Conservation (phyloP, 2,113 vertebrate species). For the Emydura subglobosa region DNA sequence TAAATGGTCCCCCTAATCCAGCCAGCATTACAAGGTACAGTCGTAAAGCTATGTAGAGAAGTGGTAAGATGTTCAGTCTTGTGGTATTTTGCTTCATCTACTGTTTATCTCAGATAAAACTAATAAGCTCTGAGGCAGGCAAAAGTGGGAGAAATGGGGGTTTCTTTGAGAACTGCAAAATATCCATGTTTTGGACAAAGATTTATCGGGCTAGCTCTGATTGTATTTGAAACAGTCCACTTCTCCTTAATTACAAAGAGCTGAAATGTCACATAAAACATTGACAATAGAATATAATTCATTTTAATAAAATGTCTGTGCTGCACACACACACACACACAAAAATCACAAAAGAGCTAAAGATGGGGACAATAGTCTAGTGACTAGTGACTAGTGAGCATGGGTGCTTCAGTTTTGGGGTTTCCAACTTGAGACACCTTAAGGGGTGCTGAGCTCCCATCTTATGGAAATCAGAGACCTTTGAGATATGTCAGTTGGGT, state of each 20-base stretch:
- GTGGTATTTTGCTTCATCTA: neutral
- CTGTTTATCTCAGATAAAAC: conserved; percentile 24
- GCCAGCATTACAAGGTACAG: neutral
- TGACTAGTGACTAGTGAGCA: neutral
- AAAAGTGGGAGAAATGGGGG: neutral
- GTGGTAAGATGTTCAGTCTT: neutral
- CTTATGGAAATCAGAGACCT: neutral
- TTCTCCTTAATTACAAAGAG: conserved; percentile 53
- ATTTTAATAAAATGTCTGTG: conserved; percentile 62
- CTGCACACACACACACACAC: neutral
- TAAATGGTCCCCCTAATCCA: too few relatives aligned
- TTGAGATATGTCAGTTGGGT: neutral
- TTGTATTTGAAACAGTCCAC: neutral
- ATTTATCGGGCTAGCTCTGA: neutral
- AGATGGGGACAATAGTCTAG: too few relatives aligned
- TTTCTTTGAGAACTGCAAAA: neutral
- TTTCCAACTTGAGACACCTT: neutral
- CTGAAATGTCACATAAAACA: conserved; percentile 55
- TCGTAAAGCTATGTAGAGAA: too few relatives aligned
- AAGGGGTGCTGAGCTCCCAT: neutral
- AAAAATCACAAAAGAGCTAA: neutral
- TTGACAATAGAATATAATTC: conserved; percentile 55
- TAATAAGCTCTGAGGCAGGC: neutral
- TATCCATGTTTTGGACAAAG: neutral
- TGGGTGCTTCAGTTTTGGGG: fast-evolving